These are phyloP conservation scores for Clarias batrachus DNA, from an alignment of 2,113 vertebrate species.

Conservation along the genomic window DNA sequence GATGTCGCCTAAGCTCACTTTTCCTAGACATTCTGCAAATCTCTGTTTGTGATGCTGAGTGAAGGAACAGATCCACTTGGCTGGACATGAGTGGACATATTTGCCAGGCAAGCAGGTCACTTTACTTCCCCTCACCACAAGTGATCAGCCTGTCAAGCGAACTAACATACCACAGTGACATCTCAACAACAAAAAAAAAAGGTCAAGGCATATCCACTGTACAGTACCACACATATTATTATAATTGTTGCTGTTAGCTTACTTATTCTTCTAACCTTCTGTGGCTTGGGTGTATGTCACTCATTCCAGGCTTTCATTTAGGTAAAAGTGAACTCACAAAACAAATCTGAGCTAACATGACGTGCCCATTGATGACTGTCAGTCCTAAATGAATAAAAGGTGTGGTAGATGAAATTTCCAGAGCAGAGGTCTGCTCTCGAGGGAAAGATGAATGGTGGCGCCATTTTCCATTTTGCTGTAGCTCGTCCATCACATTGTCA, in stretches of 20 bases:
- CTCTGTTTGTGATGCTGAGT: conserved; percentile 50
- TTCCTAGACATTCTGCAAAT: conserved; percentile 33
- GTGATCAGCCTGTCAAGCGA: conserved; percentile 35
- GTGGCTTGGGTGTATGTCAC: conserved; percentile 26
- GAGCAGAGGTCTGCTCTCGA: conserved; percentile 42
- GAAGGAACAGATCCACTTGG: conserved; percentile 34
- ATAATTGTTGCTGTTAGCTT: background rate
- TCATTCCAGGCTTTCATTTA: conserved; percentile 45
- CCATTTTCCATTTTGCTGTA: conserved; percentile 53
- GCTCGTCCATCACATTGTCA: conserved; percentile 52
- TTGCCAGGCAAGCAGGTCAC: conserved; percentile 38
- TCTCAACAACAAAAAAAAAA: conserved; percentile 31
- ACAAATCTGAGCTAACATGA: conserved; percentile 32
- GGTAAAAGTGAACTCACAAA: conserved; percentile 19
- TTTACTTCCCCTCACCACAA: conserved; percentile 9
- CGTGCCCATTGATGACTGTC: conserved; percentile 23
- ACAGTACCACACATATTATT: conserved; percentile 2
- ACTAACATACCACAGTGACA: conserved; percentile 25
- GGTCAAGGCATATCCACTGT: conserved; percentile 8
- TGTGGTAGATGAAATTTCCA: conserved; percentile 43
- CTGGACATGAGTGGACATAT: conserved; percentile 44
- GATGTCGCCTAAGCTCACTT: conserved; percentile 57
- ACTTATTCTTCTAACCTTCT: background rate
- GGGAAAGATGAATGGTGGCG: conserved; percentile 51
- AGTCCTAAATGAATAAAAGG: conserved; percentile 44